Evolutionary conservation across 2,113 vertebrate species (phyloP).

Genomic region (Rhadina sibilatrix): DNA sequence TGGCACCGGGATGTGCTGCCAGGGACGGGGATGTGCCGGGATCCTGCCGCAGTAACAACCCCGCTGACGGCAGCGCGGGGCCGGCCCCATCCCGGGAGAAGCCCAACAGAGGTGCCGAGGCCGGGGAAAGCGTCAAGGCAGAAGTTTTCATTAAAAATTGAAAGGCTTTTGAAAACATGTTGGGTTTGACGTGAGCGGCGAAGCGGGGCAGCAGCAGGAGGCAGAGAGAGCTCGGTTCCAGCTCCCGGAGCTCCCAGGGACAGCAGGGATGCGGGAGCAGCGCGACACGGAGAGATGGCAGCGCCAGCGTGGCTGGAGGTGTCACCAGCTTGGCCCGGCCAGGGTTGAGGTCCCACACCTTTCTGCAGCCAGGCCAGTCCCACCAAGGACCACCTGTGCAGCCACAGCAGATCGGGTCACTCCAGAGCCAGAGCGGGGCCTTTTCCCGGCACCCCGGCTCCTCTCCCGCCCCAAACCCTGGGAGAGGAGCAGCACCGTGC

Average conservation of each 20-base stretch:
- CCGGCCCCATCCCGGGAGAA: accelerated
- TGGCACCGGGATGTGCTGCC: neutral
- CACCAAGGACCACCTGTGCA: neutral
- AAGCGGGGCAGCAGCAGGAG: neutral
- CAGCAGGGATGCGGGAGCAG: accelerated
- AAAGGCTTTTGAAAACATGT: neutral
- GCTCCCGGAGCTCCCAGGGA: neutral
- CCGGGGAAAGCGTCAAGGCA: neutral
- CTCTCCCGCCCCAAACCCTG: neutral
- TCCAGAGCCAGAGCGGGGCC: neutral
- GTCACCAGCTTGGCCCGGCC: neutral
- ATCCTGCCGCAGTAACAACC: neutral
- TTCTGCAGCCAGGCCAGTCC: neutral
- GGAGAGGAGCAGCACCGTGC: accelerated
- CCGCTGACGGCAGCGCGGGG: too few species aligned
- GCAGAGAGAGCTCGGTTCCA: neutral
- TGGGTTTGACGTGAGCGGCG: neutral
- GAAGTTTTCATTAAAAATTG: neutral
- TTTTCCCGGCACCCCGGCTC: neutral
- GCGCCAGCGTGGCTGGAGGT: accelerated
- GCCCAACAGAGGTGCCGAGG: accelerated
- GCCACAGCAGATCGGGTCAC: accelerated
- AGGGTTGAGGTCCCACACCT: accelerated
- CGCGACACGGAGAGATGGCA: neutral
- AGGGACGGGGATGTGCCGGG: accelerated